phyloP scores from a whole-genome alignment of 23 tunicate genomes.

The Halocynthia roretzi region DNA sequence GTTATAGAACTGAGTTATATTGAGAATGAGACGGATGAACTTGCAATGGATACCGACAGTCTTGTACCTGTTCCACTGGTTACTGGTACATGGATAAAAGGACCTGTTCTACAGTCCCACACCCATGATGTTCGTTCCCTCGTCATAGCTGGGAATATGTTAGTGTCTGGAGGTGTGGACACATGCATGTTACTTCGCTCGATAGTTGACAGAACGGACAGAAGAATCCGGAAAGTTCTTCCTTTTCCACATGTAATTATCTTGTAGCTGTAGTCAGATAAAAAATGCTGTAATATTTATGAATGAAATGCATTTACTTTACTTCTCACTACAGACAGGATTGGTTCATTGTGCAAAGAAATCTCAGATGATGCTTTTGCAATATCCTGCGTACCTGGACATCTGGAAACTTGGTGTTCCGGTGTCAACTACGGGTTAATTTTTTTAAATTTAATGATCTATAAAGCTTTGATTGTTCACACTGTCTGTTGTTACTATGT shows the following conservation, averaged over 20 bases:
- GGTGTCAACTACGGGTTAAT: background rate
- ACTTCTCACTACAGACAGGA: slow-evolving; percentile 23
- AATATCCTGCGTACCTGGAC: slow-evolving; percentile 52
- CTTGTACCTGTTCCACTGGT: background rate
- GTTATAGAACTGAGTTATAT: slow-evolving; percentile 12
- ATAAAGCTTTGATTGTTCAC: background rate
- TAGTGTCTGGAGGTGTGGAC: slow-evolving; percentile 84
- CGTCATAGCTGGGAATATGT: slow-evolving; percentile 7
- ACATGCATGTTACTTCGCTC: slow-evolving; percentile 28
- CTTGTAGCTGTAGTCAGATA: background rate
- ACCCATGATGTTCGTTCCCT: slow-evolving; percentile 81
- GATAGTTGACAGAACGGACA: background rate
- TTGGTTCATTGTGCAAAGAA: slow-evolving; percentile 27
- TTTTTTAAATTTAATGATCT: background rate
- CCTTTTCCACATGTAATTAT: slow-evolving; percentile 49
- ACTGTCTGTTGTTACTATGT: background rate
- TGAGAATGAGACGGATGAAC: slow-evolving; percentile 9
- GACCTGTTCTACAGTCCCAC: slow-evolving; percentile 36
- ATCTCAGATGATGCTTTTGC: slow-evolving; percentile 30
- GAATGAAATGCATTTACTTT: background rate
- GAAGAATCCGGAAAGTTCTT: slow-evolving; percentile 13
- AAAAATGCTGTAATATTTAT: background rate
- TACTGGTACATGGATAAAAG: slow-evolving; percentile 44
- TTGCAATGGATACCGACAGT: background rate
- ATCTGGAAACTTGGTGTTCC: slow-evolving; percentile 44